Evolutionary conservation across 2,888 invertebrate genomes (phyloP).

Genomic region (Drosophila anomalata): DNA sequence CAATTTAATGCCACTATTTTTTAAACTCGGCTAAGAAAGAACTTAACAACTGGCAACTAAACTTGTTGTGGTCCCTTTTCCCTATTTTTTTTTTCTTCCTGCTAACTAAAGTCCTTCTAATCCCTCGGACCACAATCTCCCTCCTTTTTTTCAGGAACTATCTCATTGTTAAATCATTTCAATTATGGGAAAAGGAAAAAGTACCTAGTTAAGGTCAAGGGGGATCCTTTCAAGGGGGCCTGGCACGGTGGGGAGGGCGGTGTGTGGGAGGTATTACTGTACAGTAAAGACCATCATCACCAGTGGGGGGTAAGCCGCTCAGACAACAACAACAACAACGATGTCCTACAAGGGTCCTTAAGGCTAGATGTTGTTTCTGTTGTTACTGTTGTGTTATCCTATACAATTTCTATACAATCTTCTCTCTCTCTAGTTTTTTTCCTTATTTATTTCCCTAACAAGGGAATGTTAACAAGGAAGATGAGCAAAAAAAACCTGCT

Average conservation of each 20-base stretch:
- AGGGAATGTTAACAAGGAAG: conserved; percentile 23
- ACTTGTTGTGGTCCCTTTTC: conserved; percentile 5
- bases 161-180: conserved; percentile 66
- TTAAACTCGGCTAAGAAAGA: not conserved
- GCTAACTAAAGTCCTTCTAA: conserved; percentile 12
- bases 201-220: conserved; percentile 32
- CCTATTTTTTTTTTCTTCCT: not conserved
- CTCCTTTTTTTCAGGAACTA: not conserved
- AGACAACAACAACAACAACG: conserved; percentile 12
- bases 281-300: conserved; percentile 7
- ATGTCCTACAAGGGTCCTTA: conserved; percentile 24
- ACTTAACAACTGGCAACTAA: not conserved
- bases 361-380: conserved; percentile 1
- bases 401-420: conserved; percentile 28
- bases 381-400: conserved; percentile 11
- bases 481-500: conserved; percentile 5
- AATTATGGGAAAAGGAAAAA: conserved; percentile 52
- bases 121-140: not conserved
- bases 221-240: conserved; percentile 5
- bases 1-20: not conserved
- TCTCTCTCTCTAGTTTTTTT: conserved; percentile 10
- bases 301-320: conserved; percentile 26
- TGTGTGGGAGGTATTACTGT: conserved; percentile 6
- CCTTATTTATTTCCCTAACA: conserved; percentile 20
- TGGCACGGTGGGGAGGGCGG: not conserved